A percentile compares a stretch with the other conserved stretches of the same genome.
Conservation (phyloP, 2,113 vertebrate genomes). For the Rhinolophus sinicus region DNA sequence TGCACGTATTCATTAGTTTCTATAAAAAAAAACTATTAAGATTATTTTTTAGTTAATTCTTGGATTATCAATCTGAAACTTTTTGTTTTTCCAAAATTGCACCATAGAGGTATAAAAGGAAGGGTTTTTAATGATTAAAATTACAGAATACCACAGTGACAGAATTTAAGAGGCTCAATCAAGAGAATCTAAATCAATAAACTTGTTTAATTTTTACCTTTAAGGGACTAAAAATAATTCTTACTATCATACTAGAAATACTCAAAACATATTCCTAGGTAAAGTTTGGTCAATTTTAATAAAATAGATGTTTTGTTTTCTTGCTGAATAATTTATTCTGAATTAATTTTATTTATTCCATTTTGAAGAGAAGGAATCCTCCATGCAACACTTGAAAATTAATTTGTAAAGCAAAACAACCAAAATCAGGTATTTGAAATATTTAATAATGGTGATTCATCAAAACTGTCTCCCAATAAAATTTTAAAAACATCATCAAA, state of each 20-base stretch:
- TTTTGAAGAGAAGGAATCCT: not conserved
- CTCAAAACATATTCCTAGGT: not conserved
- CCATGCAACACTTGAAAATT: not conserved
- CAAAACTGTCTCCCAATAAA: not conserved
- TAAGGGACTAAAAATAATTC: not conserved
- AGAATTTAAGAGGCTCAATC: not conserved
- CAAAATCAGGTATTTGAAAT: not conserved
- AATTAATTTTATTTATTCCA: not conserved
- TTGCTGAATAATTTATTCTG: not conserved
- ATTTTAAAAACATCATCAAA: not conserved
- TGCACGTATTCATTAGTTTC: not conserved
- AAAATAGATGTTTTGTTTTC: not conserved
- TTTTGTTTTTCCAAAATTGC: not conserved
- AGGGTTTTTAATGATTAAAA: not conserved
- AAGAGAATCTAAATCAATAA: not conserved
- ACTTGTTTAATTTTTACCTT: not conserved
- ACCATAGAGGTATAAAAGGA: not conserved
- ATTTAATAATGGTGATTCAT: not conserved
- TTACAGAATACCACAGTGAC: not conserved
- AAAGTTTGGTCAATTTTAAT: not conserved
- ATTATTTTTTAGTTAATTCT: conserved; percentile 18
- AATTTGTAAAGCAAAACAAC: not conserved
- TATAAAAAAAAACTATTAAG: not conserved
- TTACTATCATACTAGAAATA: not conserved
- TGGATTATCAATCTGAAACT: not conserved